Conservation (phyloP, 1,140 invertebrate genomes). For the Drosophila ananassae region DNA sequence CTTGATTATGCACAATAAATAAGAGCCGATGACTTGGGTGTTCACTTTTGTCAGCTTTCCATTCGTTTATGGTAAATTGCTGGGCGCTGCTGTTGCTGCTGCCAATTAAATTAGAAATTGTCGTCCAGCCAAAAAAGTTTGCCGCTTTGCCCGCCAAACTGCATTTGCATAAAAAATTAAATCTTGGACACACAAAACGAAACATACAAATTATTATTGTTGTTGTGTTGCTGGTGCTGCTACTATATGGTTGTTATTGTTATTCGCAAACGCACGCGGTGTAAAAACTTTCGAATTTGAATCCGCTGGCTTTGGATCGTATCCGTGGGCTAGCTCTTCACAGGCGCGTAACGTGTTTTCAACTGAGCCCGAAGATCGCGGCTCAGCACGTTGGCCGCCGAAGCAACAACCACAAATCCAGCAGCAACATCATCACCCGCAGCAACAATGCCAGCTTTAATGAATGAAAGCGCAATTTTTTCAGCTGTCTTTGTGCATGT, state of each 20-base stretch:
- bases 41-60: constrained; percentile 66
- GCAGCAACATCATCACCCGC: constrained; percentile 20
- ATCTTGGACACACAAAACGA: constrained; percentile 61
- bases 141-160: constrained; percentile 42
- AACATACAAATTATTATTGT: constrained; percentile 55
- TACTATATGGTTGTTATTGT: constrained; percentile 13
- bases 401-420: not conserved
- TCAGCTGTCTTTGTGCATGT: constrained; percentile 45
- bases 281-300: constrained; percentile 62
- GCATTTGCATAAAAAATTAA: constrained; percentile 77
- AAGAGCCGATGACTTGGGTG: constrained; percentile 34
- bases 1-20: constrained; percentile 74
- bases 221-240: constrained; percentile 3
- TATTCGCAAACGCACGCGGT: constrained; percentile 36
- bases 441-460: constrained; percentile 69
- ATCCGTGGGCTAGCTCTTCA: constrained; percentile 60
- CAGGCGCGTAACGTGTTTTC: constrained; percentile 76
- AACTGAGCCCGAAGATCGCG: constrained; percentile 64
- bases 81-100: constrained; percentile 51
- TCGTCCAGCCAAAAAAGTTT: constrained; percentile 63
- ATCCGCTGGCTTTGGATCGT: constrained; percentile 22
- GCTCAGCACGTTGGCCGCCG: constrained; percentile 41
- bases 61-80: constrained; percentile 74
- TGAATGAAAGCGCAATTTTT: constrained; percentile 77
- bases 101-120: constrained; percentile 78